A percentile compares a stretch with the other conserved stretches of the same genome.
These are phyloP conservation scores for Drosophila ironensis DNA, from an alignment of 1,140 invertebrate genomes.

Conservation along the genomic window DNA sequence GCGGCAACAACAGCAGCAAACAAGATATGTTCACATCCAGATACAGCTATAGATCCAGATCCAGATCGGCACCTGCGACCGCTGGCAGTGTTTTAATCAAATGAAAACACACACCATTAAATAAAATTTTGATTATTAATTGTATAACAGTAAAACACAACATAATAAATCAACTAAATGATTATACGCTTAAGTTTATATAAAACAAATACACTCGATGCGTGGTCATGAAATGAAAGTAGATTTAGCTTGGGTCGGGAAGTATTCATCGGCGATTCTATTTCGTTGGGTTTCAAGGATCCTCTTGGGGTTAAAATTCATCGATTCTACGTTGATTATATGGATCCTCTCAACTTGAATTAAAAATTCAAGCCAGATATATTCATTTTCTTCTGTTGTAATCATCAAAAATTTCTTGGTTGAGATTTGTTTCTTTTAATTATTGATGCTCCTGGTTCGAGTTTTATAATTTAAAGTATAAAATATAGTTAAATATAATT, in stretches of 20 bases:
- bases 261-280: neutral
- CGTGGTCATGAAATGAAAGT: conserved; percentile 3
- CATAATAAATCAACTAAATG: conserved; percentile 79
- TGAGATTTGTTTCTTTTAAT: too few relatives aligned
- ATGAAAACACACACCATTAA: conserved; percentile 60
- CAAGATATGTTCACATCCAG: too few relatives aligned
- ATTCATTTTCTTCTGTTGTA: too few relatives aligned
- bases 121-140: conserved; percentile 77
- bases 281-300: too few relatives aligned
- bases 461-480: too few relatives aligned
- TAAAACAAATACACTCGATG: conserved; percentile 33
- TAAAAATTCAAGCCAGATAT: too few relatives aligned
- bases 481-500: too few relatives aligned
- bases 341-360: too few relatives aligned
- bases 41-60: conserved; percentile 4
- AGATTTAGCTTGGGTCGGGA: neutral
- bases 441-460: too few relatives aligned
- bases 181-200: conserved; percentile 70
- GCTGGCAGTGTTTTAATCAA: conserved; percentile 58
- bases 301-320: too few relatives aligned
- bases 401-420: too few relatives aligned
- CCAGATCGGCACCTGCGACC: conserved; percentile 22
- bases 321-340: too few relatives aligned
- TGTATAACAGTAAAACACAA: conserved; percentile 73
- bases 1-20: conserved; percentile 8